These are phyloP conservation scores for Diplosoma virens DNA, from an alignment of 23 tunicate species.

Conservation along the genomic window DNA sequence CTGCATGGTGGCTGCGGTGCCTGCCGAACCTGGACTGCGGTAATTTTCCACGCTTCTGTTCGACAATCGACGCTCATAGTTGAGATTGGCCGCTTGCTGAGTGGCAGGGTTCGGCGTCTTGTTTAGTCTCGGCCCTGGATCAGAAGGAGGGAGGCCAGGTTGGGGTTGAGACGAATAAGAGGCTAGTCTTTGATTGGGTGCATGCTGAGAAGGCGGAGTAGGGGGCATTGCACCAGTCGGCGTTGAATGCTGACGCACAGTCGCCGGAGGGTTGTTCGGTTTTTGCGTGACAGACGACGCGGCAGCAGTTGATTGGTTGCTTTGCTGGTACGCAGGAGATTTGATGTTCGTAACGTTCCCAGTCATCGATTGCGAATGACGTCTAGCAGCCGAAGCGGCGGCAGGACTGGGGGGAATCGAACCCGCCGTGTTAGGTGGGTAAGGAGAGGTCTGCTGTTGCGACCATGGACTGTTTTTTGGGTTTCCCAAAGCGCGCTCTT, in stretches of 20 bases:
- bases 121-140: not conserved
- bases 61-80: conserved; percentile 4
- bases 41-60: conserved; percentile 16
- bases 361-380: conserved; percentile 4
- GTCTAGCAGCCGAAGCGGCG: not conserved
- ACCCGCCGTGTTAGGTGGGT: not conserved
- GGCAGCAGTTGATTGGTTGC: not conserved
- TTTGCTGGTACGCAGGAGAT: conserved; percentile 15
- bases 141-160: not conserved
- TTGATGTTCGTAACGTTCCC: not conserved
- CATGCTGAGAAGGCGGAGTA: not conserved
- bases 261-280: not conserved
- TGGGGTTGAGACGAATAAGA: not conserved
- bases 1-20: not conserved
- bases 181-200: not conserved
- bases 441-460: not conserved
- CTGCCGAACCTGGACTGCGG: not conserved
- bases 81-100: not conserved
- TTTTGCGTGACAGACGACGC: not conserved
- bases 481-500: too few relatives aligned
- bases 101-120: not conserved
- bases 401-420: not conserved
- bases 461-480: not conserved
- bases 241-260: conserved; percentile 3
- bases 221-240: conserved; percentile 2